Evolutionary conservation across 2,797 vertebrate genomes (phyloP).

Genomic region (Poeciliopsis paucimaculata): DNA sequence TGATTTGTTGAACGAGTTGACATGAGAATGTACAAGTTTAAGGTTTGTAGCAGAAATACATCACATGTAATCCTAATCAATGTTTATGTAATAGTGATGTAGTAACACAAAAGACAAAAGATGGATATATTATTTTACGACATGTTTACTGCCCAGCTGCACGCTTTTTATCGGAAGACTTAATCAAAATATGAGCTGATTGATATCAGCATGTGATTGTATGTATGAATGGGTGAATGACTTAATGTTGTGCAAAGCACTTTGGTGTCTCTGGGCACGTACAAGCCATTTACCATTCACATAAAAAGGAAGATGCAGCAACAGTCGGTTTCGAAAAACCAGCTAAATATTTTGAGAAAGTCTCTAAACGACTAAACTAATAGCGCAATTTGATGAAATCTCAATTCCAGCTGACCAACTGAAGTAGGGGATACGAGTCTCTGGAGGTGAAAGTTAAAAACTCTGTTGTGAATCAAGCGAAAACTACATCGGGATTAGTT

Average conservation of each 20-base stretch:
- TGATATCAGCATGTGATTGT: too few species aligned
- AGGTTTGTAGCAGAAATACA: background rate
- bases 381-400: background rate
- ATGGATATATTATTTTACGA: background rate
- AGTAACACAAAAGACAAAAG: background rate
- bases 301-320: background rate
- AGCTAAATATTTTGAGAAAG: background rate
- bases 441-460: background rate
- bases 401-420: background rate
- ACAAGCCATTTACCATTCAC: background rate
- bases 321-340: background rate
- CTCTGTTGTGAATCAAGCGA: background rate
- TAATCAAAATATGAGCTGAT: background rate
- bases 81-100: background rate
- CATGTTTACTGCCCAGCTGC: background rate
- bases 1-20: background rate
- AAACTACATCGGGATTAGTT: slow-evolving; percentile 16
- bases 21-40: too few species aligned
- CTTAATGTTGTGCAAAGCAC: too few species aligned
- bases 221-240: too few species aligned
- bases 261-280: too few species aligned
- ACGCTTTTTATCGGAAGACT: background rate
- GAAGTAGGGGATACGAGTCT: background rate
- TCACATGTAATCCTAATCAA: background rate
- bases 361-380: background rate